Percentiles rank a stretch among this genome's conserved stretches.
These are phyloP conservation scores for Caloenas nicobarica DNA, from an alignment of 2,113 vertebrate species.

Conservation along the genomic window DNA sequence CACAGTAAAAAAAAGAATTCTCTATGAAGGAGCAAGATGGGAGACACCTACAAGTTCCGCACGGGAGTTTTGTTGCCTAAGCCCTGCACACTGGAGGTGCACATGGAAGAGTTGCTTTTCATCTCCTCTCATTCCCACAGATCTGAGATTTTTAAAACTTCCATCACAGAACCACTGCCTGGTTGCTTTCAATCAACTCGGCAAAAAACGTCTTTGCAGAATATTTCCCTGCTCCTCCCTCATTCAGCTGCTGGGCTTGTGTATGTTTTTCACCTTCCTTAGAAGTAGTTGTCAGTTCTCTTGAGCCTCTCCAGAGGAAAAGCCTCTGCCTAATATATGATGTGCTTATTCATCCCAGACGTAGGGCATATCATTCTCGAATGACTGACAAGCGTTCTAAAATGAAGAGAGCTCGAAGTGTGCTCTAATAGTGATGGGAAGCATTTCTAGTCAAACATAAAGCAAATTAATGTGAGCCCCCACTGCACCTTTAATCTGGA, in stretches of 20 bases:
- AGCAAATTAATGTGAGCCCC: slow-evolving; percentile 85
- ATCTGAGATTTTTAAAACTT: neutral
- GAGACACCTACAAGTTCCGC: neutral
- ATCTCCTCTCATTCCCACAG: neutral
- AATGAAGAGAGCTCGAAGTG: slow-evolving; percentile 79
- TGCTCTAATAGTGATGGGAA: slow-evolving; percentile 77
- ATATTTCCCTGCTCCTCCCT: neutral
- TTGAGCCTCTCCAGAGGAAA: slow-evolving; percentile 62
- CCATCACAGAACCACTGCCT: neutral
- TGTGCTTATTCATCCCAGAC: slow-evolving; percentile 81
- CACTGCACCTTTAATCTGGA: slow-evolving; percentile 80
- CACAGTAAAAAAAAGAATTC: rapidly evolving
- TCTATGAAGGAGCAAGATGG: neutral
- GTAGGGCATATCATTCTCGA: slow-evolving; percentile 76
- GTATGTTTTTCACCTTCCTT: slow-evolving; percentile 46
- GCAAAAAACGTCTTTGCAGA: neutral
- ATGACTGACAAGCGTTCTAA: slow-evolving; percentile 85
- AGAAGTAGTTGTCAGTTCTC: slow-evolving; percentile 58
- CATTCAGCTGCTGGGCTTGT: neutral
- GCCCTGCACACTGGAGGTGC: neutral
- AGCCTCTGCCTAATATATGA: slow-evolving; percentile 75
- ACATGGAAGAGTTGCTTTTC: neutral
- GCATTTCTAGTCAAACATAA: slow-evolving; percentile 87
- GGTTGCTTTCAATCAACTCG: neutral
- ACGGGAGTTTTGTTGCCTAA: neutral